A percentile compares a stretch with the other conserved stretches of the same genome.
Evolutionary conservation across 1,140 invertebrate genomes (phyloP).

Genomic region (Bombyx mandarina): DNA sequence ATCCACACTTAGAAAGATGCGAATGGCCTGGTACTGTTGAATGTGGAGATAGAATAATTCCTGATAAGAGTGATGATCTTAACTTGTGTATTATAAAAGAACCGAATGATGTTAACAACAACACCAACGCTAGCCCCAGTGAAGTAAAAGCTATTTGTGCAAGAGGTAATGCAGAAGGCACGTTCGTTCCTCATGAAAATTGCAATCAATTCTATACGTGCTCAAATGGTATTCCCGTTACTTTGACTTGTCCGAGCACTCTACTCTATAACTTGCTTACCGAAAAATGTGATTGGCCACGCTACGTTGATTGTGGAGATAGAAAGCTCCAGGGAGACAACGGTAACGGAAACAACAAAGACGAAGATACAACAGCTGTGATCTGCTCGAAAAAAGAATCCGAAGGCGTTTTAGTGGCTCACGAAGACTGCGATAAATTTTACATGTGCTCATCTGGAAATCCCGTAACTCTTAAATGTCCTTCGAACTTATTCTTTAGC

Average conservation of each 20-base stretch:
- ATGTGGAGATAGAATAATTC: constrained; percentile 4
- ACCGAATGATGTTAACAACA: constrained; percentile 2
- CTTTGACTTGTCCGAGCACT: constrained; percentile 44
- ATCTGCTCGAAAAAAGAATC: constrained; percentile 24
- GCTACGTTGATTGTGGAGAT: constrained; percentile 60
- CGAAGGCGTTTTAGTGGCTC: constrained; percentile 26
- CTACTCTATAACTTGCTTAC: constrained; percentile 72
- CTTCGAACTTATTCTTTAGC: constrained; percentile 19
- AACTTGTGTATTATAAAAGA: constrained; percentile 3
- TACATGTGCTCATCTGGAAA: constrained; percentile 24
- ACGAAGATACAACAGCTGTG: constrained; percentile 4
- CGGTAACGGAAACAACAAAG: constrained; percentile 1
- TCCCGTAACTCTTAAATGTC: constrained; percentile 17
- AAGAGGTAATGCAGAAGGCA: constrained; percentile 17
- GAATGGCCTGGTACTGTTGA: constrained; percentile 5
- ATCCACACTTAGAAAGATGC: constrained; percentile 2
- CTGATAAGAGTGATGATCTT: constrained; percentile 1
- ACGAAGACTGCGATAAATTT: constrained; percentile 38
- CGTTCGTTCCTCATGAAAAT: constrained; percentile 27
- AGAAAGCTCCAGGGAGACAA: constrained; percentile 15
- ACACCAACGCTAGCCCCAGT: constrained; percentile 16
- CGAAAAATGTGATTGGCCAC: constrained; percentile 74
- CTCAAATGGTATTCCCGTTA: constrained; percentile 18
- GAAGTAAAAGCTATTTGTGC: constrained; percentile 25
- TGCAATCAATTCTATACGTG: constrained; percentile 38